Evolutionary conservation across 2,113 vertebrate genomes (phyloP).

Genomic region (Podocnemis expansa): DNA sequence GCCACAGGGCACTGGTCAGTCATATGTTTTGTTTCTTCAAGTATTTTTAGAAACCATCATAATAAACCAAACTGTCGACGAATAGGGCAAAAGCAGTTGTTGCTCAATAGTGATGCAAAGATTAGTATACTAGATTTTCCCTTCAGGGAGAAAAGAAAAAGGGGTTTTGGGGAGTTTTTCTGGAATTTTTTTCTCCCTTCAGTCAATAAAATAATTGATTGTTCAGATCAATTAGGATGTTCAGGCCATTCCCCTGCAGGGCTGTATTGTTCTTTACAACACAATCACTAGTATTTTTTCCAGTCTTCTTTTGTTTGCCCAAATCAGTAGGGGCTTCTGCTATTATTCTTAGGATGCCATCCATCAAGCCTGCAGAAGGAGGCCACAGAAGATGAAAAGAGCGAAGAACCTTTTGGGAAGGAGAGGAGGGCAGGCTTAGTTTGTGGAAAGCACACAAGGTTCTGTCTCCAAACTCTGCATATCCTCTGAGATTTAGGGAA

Average conservation of each 20-base stretch:
- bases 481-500: neutral
- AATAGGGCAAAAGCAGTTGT: neutral
- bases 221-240: neutral
- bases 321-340: neutral
- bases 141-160: neutral
- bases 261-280: neutral
- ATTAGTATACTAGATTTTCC: neutral
- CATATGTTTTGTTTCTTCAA: constrained; percentile 8
- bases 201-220: neutral
- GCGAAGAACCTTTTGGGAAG: neutral
- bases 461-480: neutral
- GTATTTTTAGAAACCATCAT: constrained; percentile 42
- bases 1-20: constrained; percentile 9
- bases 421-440: neutral
- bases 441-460: neutral
- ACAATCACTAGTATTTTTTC: neutral
- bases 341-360: neutral
- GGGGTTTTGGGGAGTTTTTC: neutral
- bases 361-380: neutral
- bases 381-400: neutral
- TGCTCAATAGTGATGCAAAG: neutral
- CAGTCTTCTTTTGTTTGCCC: neutral
- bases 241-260: neutral
- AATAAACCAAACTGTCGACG: constrained; percentile 11
- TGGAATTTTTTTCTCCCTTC: neutral